Percentiles rank a stretch among this genome's conserved stretches.
Evolutionary conservation across 2,888 invertebrate species (phyloP).

Genomic region (Sarcophaga variegata): DNA sequence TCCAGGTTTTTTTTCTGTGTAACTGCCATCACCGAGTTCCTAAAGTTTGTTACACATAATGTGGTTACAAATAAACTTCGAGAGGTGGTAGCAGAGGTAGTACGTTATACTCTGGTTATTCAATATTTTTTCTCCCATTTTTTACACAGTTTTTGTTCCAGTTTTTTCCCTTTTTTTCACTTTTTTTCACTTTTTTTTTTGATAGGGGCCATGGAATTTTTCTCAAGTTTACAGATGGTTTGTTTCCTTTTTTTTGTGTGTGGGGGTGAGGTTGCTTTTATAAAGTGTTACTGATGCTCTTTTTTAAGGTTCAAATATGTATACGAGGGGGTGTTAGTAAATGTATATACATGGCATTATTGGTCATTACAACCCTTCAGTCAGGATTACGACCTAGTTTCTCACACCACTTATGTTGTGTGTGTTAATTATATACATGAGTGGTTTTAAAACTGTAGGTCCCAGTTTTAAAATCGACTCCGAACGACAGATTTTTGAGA

Average conservation of each 20-base stretch:
- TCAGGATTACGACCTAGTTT: too few species aligned
- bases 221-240: neutral
- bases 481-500: too few species aligned
- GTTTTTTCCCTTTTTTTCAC: constrained; percentile 29
- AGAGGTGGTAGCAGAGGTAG: constrained; percentile 33
- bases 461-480: too few species aligned
- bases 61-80: constrained; percentile 67
- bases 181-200: too few species aligned
- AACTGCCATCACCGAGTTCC: neutral
- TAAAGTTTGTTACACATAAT: constrained; percentile 68
- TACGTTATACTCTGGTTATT: neutral
- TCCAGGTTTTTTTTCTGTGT: neutral
- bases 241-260: neutral
- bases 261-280: neutral
- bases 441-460: too few species aligned
- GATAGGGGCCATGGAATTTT: constrained; percentile 42
- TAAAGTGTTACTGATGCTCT: constrained; percentile 44
- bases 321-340: too few species aligned
- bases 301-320: constrained; percentile 7
- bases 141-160: constrained; percentile 31
- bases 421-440: too few species aligned
- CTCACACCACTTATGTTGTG: too few species aligned
- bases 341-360: too few species aligned
- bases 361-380: too few species aligned
- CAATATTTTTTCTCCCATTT: neutral